A percentile compares a stretch with the other conserved stretches of the same genome.
Conservation (phyloP, 2,113 vertebrate genomes). For the Ancistrus triradiatus region DNA sequence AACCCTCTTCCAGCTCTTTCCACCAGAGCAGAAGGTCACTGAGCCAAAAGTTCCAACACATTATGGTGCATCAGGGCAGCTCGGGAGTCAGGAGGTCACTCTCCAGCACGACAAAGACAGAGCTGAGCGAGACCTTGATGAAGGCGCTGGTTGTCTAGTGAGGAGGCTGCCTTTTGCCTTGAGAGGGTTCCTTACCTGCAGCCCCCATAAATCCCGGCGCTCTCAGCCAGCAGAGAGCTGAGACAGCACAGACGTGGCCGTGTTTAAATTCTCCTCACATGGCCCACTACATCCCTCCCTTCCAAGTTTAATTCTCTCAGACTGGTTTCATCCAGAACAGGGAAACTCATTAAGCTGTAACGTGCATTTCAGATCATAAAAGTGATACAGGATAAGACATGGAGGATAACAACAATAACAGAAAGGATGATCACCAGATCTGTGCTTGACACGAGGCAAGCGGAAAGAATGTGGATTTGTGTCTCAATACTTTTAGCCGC, state of each 20-base stretch:
- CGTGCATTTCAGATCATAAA: too few relatives aligned
- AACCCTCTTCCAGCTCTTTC: neutral
- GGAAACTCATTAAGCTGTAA: neutral
- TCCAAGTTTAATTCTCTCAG: neutral
- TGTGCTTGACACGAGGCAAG: too few relatives aligned
- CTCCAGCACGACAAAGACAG: too few relatives aligned
- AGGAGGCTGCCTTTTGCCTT: slow-evolving; percentile 11
- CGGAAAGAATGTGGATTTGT: too few relatives aligned
- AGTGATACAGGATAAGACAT: too few relatives aligned
- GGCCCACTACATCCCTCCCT: slow-evolving; percentile 15
- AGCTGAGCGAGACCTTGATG: slow-evolving; percentile 18
- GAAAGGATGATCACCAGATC: too few relatives aligned
- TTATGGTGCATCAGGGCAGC: neutral
- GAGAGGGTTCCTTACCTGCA: slow-evolving; percentile 11
- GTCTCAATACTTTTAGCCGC: too few relatives aligned
- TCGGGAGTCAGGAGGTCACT: neutral
- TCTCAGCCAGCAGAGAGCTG: slow-evolving; percentile 28
- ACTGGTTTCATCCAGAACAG: neutral
- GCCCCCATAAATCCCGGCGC: slow-evolving; percentile 34
- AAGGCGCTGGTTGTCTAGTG: slow-evolving; percentile 7
- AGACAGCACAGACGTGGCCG: slow-evolving; percentile 40
- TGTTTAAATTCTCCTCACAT: slow-evolving; percentile 45
- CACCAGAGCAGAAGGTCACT: slow-evolving; percentile 23
- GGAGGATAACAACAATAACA: too few relatives aligned
- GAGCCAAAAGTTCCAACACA: neutral